Evolutionary conservation across 2,113 vertebrate genomes (phyloP), one percentile per base, ranked within the genome.

Genomic region (Bambusicola thoracicus): DNA sequence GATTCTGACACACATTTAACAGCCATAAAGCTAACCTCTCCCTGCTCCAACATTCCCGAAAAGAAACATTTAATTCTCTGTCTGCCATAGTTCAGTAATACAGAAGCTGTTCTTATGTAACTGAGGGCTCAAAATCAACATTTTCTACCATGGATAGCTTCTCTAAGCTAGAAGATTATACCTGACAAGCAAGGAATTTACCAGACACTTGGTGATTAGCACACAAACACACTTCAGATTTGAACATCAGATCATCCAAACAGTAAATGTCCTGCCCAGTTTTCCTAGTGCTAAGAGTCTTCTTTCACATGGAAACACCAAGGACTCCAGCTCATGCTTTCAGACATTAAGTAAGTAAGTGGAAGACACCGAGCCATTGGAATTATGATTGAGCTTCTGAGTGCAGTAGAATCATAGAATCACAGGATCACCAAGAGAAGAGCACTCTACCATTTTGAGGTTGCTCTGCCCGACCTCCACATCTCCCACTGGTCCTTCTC

Each of bases 31-130:
- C 24, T 70, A n/a, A 32, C 9, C 4, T 56, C 36, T 46, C 59
- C 6, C 30, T 8, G 1, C 2, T 3, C 24, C 12, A n/a, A 1
- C 2, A 13, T 32, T 1, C 3, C 13, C 13, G 10, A 58, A 68
- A 91, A 38, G 36, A 55, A 55, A 32, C 14, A 56, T 24, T 32
- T 41, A 29, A 75, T 84, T 84, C 83, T 43, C 29, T 48, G 18
- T 59, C 8, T 74, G 24, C 13, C 34, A 22, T 55, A 30, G 44
- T 61, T 87, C 36, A 72, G 7, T 65, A 84, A 81, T 34, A 43
- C 9, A 55, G 17, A 58, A 72, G 4, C 6, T 46, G 8, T 0
- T 49, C 77, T 32, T 44, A 4, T 56, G 43, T 18, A 86, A 13
- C 24, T 25, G 3, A 4, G 19, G 24, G 3, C 11, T 77, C 68